These are phyloP conservation scores for Amphiprion clarkii DNA, from an alignment of 2,797 vertebrate species.

Conservation along the genomic window DNA sequence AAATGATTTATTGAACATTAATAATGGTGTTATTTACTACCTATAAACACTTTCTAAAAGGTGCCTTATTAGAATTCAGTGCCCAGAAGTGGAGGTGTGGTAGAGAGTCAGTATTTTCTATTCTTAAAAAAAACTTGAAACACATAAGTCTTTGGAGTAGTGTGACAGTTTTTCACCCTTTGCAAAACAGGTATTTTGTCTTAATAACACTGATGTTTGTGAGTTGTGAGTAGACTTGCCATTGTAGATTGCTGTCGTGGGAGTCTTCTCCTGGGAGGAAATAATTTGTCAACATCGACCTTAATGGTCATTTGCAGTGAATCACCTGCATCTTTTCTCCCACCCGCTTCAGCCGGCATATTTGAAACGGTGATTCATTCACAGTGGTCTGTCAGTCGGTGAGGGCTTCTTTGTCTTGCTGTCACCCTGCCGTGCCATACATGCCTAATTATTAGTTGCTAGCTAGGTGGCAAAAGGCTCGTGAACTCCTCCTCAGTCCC, in stretches of 20 bases:
- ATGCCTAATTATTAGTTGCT: slow-evolving; percentile 50
- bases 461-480: slow-evolving; percentile 28
- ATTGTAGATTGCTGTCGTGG: slow-evolving; percentile 7
- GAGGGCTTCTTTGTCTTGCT: slow-evolving; percentile 32
- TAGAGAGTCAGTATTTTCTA: background rate
- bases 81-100: background rate
- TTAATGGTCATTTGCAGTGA: slow-evolving; percentile 4
- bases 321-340: slow-evolving; percentile 23
- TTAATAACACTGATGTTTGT: background rate
- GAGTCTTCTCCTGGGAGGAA: slow-evolving; percentile 21
- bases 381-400: slow-evolving; percentile 13
- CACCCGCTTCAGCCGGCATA: slow-evolving; percentile 13
- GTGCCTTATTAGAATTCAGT: no score
- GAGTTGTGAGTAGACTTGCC: slow-evolving; percentile 19
- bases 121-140: background rate
- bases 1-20: no score
- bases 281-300: slow-evolving; percentile 34
- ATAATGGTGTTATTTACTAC: no score
- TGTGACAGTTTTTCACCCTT: background rate
- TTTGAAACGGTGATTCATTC: slow-evolving; percentile 45
- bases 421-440: slow-evolving; percentile 13
- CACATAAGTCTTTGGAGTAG: background rate
- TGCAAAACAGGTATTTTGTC: background rate
- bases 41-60: no score
- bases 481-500: slow-evolving; percentile 20